Evolutionary conservation across 2,888 invertebrate genomes (phyloP), one percentile per base, ranked within the genome.

Genomic region (Drosophila longiperda): DNA sequence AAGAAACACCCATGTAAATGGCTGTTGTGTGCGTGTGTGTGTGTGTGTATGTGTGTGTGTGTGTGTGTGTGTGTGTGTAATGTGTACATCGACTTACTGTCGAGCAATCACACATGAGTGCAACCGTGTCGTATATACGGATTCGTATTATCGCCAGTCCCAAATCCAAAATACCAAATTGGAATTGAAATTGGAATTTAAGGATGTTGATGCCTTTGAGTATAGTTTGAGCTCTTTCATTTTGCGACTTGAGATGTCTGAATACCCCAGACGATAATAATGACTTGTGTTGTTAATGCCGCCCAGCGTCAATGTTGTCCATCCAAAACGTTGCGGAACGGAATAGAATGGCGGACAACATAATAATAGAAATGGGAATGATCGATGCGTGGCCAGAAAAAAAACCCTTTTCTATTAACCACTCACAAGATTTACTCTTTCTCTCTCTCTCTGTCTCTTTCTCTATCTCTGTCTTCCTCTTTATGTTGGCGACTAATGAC

Each of bases 241-340:
- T 66, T 50, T 50, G 67, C 42, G 59, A 66, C 71, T 75, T 77
- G 64, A 71, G 66, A 34, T 53, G 48, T n/a, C 33, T 54, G 68
- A 82, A 88, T 78, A 68, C 87, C 87, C 87, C 54, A 75, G 87
- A 79, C 83, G 83, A 87, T 87, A 87, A 84, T 88, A 86, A 87
- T 81, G 85, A 79, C 85, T 83, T 81, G 81, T 81, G 81, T 79
- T 78, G 87, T 84, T 88, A 87, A 88, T 75, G 74, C 73, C 74
- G 79, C 73, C 74, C 69, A 78, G 88, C 83, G 80, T 65, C 73
- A 70, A 68, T 78, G 66, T 55, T 70, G 66, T 65, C 69, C 74
- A 69, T 62, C 34, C 48, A 34, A 69, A 38, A n/a, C 12, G 48
- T 1, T 33, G 48, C 40, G 20, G 32, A 59, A 60, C 42, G 34